Percentiles rank a stretch among this genome's conserved stretches.
phyloP scores from a whole-genome alignment of 2,888 invertebrate genomes.

The Pimpla rufipes region DNA sequence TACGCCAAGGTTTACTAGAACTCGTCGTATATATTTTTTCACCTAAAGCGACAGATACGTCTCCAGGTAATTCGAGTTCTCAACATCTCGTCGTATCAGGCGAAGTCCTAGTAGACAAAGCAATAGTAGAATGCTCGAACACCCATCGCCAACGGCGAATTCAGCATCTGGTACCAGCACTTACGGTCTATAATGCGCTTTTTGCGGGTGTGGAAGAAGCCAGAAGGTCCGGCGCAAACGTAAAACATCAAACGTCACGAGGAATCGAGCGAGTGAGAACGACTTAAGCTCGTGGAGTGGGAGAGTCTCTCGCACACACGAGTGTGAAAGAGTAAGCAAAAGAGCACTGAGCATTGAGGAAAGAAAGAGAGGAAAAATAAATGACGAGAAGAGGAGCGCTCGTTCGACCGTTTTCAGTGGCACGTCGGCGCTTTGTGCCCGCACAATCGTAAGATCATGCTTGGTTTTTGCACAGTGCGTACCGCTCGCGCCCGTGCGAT shows the following conservation, averaged over 20 bases:
- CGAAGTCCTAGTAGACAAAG: constrained; percentile 23
- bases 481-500: constrained; percentile 62
- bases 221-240: constrained; percentile 76
- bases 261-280: constrained; percentile 57
- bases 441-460: constrained; percentile 84
- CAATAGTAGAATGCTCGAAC: constrained; percentile 46
- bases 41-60: background rate
- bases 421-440: constrained; percentile 82
- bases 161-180: constrained; percentile 79
- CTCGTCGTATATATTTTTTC: no score
- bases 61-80: constrained; percentile 2
- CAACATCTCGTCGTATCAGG: constrained; percentile 8
- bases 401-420: constrained; percentile 80
- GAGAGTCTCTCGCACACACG: constrained; percentile 39
- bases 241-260: constrained; percentile 79
- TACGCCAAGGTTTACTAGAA: no score
- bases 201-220: constrained; percentile 73
- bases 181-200: constrained; percentile 82
- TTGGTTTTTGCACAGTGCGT: constrained; percentile 76
- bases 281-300: constrained; percentile 53
- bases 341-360: constrained; percentile 53
- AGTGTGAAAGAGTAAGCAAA: constrained; percentile 58
- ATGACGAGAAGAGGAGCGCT: constrained; percentile 53
- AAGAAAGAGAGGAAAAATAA: constrained; percentile 50
- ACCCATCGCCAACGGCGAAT: constrained; percentile 67